phyloP scores from a whole-genome alignment of 2,888 invertebrate species.

The Oegoconia quadripuncta region DNA sequence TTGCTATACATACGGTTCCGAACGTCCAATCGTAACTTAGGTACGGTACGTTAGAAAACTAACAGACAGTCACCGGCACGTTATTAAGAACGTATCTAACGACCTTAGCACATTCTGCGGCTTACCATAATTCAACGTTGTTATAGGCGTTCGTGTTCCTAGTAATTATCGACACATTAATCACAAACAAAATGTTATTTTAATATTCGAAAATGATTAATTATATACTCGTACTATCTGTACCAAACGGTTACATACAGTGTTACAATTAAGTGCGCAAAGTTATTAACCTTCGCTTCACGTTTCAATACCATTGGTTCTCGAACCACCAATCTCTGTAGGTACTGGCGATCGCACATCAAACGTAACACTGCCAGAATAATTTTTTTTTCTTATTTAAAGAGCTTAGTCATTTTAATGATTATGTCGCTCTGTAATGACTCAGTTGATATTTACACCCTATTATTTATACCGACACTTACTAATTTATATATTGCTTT shows the following conservation, averaged over 20 bases:
- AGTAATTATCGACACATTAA: constrained; percentile 55
- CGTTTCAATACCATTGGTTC: constrained; percentile 10
- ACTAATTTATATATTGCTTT: too few relatives aligned
- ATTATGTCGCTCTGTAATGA: too few relatives aligned
- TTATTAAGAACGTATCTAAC: constrained; percentile 27
- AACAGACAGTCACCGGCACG: constrained; percentile 27
- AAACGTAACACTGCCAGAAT: too few relatives aligned
- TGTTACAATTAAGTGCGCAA: constrained; percentile 33
- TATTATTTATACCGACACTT: too few relatives aligned
- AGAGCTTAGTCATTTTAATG: too few relatives aligned
- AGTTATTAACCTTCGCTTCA: constrained; percentile 25
- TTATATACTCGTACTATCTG: constrained; percentile 36
- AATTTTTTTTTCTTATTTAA: too few relatives aligned
- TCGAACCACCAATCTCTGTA: not conserved
- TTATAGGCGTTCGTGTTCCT: constrained; percentile 26
- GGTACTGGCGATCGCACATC: too few relatives aligned
- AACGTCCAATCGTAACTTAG: too few relatives aligned
- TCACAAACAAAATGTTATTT: constrained; percentile 48
- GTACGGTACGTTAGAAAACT: too few relatives aligned
- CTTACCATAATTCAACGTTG: constrained; percentile 30
- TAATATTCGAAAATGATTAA: constrained; percentile 51
- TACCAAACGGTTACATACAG: constrained; percentile 31
- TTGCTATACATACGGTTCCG: too few relatives aligned
- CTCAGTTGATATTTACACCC: too few relatives aligned
- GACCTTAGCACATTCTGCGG: constrained; percentile 39